A percentile compares a stretch with the other conserved stretches of the same genome.
Conservation (phyloP, 2,888 invertebrate genomes). For the Cantharis lateralis region DNA sequence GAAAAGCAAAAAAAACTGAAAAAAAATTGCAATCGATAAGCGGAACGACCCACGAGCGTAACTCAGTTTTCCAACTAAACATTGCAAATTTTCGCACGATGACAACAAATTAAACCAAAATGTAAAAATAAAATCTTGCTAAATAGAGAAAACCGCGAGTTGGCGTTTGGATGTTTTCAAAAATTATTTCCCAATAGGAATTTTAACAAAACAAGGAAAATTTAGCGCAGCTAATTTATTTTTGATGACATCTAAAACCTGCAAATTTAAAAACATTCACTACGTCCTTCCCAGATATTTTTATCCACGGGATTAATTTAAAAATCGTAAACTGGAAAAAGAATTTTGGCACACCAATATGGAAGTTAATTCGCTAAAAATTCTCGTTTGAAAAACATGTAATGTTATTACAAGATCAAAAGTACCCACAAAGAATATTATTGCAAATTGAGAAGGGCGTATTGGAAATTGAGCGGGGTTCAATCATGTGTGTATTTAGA, state of each 20-base stretch:
- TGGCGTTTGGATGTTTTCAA: neutral
- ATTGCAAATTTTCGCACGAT: neutral
- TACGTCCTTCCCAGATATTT: neutral
- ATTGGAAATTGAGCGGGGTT: conserved; percentile 6
- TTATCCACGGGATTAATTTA: neutral
- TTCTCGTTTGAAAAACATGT: neutral
- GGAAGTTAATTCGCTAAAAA: neutral
- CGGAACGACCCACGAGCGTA: neutral
- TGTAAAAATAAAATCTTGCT: neutral
- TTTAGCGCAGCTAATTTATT: conserved; percentile 1
- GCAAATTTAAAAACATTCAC: neutral
- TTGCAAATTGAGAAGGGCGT: conserved; percentile 7
- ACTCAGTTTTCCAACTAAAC: neutral
- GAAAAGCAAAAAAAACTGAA: conserved; percentile 13
- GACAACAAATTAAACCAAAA: neutral
- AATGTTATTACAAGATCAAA: neutral
- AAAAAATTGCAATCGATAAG: conserved; percentile 8
- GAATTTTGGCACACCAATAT: neutral
- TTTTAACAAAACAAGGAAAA: neutral
- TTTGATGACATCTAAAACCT: conserved; percentile 3
- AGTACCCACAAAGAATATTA: conserved; percentile 12
- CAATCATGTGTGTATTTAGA: conserved; percentile 8
- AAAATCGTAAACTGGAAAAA: neutral
- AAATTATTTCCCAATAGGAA: neutral
- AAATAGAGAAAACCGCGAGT: neutral